Percentiles rank a stretch among this genome's conserved stretches.
phyloP scores from a whole-genome alignment of 2,113 vertebrate genomes.

The Calonectris borealis region DNA sequence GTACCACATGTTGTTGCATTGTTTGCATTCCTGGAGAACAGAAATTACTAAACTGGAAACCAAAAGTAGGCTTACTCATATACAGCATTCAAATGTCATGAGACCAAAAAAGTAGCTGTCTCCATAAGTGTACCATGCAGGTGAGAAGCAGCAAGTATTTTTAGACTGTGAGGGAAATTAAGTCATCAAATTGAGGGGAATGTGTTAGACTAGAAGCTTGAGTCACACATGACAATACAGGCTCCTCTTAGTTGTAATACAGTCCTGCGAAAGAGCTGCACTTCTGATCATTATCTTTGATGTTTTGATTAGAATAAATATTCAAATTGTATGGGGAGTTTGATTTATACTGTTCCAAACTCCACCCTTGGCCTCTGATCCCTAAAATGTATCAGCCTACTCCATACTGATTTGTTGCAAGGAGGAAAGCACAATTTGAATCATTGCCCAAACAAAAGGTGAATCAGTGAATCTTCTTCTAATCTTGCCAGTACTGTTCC shows the following conservation, averaged over 20 bases:
- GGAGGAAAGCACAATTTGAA: neutral
- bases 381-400: neutral
- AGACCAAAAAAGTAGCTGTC: neutral
- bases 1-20: neutral
- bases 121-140: neutral
- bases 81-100: neutral
- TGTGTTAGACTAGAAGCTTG: neutral
- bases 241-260: neutral
- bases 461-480: neutral
- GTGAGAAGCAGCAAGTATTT: neutral
- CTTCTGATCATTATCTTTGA: neutral
- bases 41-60: neutral
- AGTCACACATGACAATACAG: neutral
- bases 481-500: neutral
- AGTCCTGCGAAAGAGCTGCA: neutral
- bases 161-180: neutral
- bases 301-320: neutral
- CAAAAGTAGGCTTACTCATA: neutral
- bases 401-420: neutral
- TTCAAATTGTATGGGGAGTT: neutral
- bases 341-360: neutral
- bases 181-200: neutral
- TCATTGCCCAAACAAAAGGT: neutral
- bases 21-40: neutral
- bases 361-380: neutral